phyloP scores from a whole-genome alignment of 1,140 invertebrate genomes.

The Tetragonula clypearis region DNA sequence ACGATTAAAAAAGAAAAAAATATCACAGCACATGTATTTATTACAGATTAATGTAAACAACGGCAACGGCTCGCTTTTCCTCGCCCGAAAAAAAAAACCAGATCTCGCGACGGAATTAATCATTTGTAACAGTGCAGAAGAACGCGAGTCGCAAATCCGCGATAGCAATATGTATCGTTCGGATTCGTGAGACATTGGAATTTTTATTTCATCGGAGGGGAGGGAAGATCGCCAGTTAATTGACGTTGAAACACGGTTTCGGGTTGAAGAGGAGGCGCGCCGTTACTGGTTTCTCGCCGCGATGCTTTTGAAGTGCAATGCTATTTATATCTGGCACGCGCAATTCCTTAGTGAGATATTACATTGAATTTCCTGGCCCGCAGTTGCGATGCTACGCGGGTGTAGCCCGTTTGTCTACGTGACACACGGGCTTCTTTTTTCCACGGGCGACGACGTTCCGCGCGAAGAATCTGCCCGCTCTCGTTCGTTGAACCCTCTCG shows the following conservation, averaged over 20 bases:
- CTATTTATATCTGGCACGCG: slow-evolving; percentile 47
- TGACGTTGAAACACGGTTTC: neutral
- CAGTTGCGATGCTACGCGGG: slow-evolving; percentile 22
- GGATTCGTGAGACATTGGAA: neutral
- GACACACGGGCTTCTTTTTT: neutral
- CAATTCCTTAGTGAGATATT: slow-evolving; percentile 48
- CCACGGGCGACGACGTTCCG: neutral
- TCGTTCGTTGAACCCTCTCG: neutral
- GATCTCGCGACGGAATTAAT: too few relatives aligned
- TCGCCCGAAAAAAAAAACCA: too few relatives aligned
- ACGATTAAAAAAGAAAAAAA: too few relatives aligned
- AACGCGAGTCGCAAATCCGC: too few relatives aligned
- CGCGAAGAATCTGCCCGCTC: slow-evolving; percentile 1
- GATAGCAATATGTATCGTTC: neutral
- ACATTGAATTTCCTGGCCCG: slow-evolving; percentile 41
- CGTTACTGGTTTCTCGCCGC: neutral
- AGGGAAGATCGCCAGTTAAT: neutral
- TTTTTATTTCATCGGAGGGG: neutral
- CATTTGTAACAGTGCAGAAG: too few relatives aligned
- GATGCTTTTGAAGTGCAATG: slow-evolving; percentile 15
- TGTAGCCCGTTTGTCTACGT: neutral
- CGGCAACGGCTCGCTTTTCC: too few relatives aligned
- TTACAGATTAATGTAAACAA: too few relatives aligned
- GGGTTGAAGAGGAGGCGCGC: neutral
- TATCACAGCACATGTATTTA: too few relatives aligned